Conservation (phyloP, 2,113 vertebrate genomes). For the Falcunculus frontatus region DNA sequence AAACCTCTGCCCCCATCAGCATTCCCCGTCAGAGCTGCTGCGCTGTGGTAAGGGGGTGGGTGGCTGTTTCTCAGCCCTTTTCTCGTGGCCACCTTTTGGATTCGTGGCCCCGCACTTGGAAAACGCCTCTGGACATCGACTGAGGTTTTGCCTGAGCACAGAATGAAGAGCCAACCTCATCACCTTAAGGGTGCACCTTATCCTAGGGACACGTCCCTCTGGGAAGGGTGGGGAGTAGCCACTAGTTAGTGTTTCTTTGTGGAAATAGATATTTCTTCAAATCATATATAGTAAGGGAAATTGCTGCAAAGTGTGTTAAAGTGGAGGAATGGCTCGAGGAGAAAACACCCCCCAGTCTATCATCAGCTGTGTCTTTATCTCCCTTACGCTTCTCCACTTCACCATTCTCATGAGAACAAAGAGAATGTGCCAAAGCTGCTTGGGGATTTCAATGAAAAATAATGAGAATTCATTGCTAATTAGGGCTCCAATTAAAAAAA, state of each 20-base stretch:
- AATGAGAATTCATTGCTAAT: constrained; percentile 64
- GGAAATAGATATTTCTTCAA: neutral
- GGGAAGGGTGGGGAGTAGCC: neutral
- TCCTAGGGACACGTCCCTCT: neutral
- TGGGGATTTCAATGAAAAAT: constrained; percentile 23
- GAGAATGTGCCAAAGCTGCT: constrained; percentile 1
- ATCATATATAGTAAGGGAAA: neutral
- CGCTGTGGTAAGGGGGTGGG: rapidly evolving
- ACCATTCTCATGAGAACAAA: neutral
- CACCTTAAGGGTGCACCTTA: neutral
- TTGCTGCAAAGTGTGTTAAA: neutral
- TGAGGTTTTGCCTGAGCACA: neutral
- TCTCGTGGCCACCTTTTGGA: neutral
- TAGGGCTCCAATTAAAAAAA: constrained; percentile 53
- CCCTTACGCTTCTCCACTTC: neutral
- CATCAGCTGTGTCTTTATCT: constrained; percentile 7
- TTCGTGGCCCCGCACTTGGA: rapidly evolving
- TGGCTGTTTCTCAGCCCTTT: neutral
- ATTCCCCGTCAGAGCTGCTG: neutral
- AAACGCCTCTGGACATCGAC: neutral
- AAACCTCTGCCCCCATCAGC: neutral
- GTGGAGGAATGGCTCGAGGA: neutral
- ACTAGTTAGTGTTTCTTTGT: neutral
- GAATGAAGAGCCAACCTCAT: neutral
- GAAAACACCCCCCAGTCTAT: neutral